Evolutionary conservation across 2,888 invertebrate genomes (phyloP), one percentile per base, ranked within the genome.

Genomic region (Tipula unca): DNA sequence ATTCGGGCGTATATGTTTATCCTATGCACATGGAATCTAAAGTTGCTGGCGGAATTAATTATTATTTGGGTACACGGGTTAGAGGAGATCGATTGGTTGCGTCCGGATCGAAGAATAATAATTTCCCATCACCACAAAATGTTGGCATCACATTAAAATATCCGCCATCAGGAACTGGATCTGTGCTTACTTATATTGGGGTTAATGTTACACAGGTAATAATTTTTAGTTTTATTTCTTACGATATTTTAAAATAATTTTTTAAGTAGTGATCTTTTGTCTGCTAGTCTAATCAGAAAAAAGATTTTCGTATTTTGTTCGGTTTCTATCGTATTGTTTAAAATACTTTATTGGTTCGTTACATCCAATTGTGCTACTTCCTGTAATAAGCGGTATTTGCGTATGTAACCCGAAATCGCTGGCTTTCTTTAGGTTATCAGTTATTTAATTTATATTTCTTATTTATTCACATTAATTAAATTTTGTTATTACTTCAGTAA

Each of bases 161-260:
- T 83, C 87, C 87, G 8, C 29, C 85, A 1, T 8, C n/a, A 35
- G 87, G 87, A 20, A 29, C 69, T 20, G 87, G 87, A 6, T 86
- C 86, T 2, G 17, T 35, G 20, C 85, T 87, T 14, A 87, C 86
- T 1, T 87, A 86, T 36, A 86, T 87, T 17, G 48, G 85, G 3
- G 86, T 87, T 69, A 85, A 54, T 14, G 86, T 87, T 0, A 69
- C 86, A 82, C 87, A 87, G 87, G 87, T 87, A 86, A 48, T 17
- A 8, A 1, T 48, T 6, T 48, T 48, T 48, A 17, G n/a, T 17
- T 20, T 82, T 85, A 54, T 10, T n/a, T n/a, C n/a, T n/a, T n/a
- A n/a, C n/a, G n/a, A n/a, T n/a, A n/a, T n/a, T n/a, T n/a, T n/a
- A n/a, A n/a, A n/a, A n/a, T n/a, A 4, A 29, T 20, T 29, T 48